Base-by-base conservation (phyloP, 2,113 vertebrate genomes). In the Syngnathus typhle region DNA sequence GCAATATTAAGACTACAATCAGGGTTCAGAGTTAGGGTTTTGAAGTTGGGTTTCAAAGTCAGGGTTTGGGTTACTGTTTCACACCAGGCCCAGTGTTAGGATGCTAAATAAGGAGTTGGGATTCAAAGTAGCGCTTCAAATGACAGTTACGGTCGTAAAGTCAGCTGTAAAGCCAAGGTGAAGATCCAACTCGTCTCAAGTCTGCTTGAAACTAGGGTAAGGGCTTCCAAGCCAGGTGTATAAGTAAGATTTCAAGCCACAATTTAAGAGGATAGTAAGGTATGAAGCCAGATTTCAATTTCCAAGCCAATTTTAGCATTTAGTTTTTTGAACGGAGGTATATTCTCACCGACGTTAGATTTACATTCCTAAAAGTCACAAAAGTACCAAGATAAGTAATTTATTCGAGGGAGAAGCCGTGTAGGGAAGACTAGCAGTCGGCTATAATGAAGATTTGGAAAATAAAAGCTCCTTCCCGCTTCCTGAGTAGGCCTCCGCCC, bases 381-480 rank as follows among this genome's bases (percentile, higher is more conserved):
- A n/a, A 19, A 43, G 38, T 10, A 12, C 12, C 41, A 39, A 62
- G 18, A 27, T 23, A 8, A 46, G 41, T 3, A 61, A n/a, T 41
- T 11, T 6, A n/a, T 44, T 27, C 9, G 1, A 7, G 39, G 15
- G 9, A 23, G 19, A 11, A 43, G 19, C 9, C 6, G 21, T 15
- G 41, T 27, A 15, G 18, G 11, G 43, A n/a, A 36, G 19, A n/a
- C 8, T 16, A 44, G 61, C 6, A 21, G 61, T n/a, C 6, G 13
- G n/a, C n/a, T 21, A 12, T 27, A 27, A 27, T 13, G 23, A 39
- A 78, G 8, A 77, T 89, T 87, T 89, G 76, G 77, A 89, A 89
- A 89, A 89, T 89, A 89, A 89, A 86, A 89, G 87, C 85, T 89
- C 78, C 64, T 80, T 74, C 78, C 75, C 21, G 85, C 75, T 84